Evolutionary conservation across 1,140 invertebrate genomes (phyloP).

Genomic region (Acromyrmex echinatior): DNA sequence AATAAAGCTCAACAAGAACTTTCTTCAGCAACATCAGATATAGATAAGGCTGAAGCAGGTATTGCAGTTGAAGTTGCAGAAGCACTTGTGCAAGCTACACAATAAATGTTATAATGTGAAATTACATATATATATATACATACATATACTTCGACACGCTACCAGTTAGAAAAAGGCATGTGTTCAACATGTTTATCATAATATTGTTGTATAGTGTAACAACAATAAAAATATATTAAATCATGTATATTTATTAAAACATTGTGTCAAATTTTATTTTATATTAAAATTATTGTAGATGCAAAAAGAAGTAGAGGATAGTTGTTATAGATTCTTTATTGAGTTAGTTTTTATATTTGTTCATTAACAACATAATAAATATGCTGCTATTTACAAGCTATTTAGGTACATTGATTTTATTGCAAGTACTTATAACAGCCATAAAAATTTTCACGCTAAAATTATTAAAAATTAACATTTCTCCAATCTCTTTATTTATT

Average conservation of each 20-base stretch:
- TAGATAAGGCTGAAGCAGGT: slow-evolving; percentile 96
- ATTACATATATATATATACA: slow-evolving; percentile 31
- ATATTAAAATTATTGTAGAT: neutral
- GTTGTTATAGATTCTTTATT: slow-evolving; percentile 66
- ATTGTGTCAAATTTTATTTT: slow-evolving; percentile 2
- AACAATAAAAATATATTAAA: slow-evolving; percentile 66
- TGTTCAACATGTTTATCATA: slow-evolving; percentile 44
- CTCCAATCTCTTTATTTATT: slow-evolving; percentile 36
- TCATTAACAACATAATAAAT: slow-evolving; percentile 65
- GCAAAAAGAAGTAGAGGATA: slow-evolving; percentile 18
- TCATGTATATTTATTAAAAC: slow-evolving; percentile 29
- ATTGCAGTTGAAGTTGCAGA: slow-evolving; percentile 98
- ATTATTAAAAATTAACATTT: slow-evolving; percentile 49
- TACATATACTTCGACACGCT: slow-evolving; percentile 27
- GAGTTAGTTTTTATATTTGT: slow-evolving; percentile 58
- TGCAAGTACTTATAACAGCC: slow-evolving; percentile 70
- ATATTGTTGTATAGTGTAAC: slow-evolving; percentile 47
- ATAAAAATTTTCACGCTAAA: slow-evolving; percentile 59
- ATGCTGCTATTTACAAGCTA: slow-evolving; percentile 61
- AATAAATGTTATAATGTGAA: slow-evolving; percentile 85
- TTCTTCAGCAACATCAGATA: slow-evolving; percentile 92
- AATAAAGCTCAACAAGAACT: slow-evolving; percentile 94
- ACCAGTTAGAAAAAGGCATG: slow-evolving; percentile 52
- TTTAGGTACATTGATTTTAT: slow-evolving; percentile 72
- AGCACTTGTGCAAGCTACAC: slow-evolving; percentile 95